Percentiles rank a stretch among this genome's conserved stretches.
phyloP scores from a whole-genome alignment of 2,797 vertebrate genomes.

The Eulemur rubriventer region DNA sequence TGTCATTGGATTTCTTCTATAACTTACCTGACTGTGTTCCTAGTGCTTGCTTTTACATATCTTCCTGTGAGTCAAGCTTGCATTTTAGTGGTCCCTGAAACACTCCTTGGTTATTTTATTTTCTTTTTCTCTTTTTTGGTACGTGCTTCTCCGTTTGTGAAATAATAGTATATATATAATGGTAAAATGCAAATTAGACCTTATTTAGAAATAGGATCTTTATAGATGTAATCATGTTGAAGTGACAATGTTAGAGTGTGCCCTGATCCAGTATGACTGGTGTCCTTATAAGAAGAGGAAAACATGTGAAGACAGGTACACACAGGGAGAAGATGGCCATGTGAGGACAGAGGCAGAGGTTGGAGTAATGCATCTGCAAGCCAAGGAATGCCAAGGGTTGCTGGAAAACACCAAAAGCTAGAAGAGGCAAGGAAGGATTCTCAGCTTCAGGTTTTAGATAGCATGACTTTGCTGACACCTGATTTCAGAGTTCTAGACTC shows the following conservation, averaged over 20 bases:
- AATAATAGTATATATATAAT: background rate
- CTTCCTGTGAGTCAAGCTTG: background rate
- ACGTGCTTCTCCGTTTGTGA: background rate
- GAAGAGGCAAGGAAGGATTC: background rate
- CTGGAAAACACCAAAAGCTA: background rate
- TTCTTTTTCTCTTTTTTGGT: background rate
- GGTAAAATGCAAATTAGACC: background rate
- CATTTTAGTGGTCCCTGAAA: background rate
- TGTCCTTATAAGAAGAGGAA: background rate
- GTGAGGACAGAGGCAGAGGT: background rate
- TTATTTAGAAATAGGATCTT: background rate
- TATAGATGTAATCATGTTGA: background rate
- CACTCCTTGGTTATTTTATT: background rate
- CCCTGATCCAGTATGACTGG: background rate
- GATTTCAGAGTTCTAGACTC: background rate
- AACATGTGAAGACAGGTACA: background rate
- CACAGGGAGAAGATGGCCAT: background rate
- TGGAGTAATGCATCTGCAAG: background rate
- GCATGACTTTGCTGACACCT: rapidly evolving
- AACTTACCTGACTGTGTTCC: background rate
- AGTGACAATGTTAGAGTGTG: background rate
- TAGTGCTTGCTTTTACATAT: background rate
- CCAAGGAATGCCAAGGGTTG: rapidly evolving
- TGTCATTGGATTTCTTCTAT: background rate
- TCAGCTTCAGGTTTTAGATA: background rate